Conservation (phyloP, 2,113 vertebrate genomes). For the Cnemophilus loriae region DNA sequence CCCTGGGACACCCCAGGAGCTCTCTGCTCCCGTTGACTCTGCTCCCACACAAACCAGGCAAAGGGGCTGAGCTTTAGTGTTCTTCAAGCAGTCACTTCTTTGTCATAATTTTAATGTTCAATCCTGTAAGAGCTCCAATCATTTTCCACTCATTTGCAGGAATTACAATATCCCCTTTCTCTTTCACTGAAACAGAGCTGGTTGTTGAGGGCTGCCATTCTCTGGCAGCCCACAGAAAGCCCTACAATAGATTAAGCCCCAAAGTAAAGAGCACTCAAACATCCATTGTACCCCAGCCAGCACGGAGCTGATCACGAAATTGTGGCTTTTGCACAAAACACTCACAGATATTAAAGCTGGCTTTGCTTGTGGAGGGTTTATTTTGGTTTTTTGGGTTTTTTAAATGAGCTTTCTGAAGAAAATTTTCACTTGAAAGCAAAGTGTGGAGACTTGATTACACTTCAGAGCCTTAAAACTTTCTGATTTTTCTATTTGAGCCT, state of each 20-base stretch:
- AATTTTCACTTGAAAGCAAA: neutral
- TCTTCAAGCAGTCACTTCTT: neutral
- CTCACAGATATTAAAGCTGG: neutral
- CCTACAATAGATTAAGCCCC: neutral
- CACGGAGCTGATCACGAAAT: neutral
- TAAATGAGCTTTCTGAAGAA: neutral
- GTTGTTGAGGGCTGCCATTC: neutral
- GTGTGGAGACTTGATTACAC: neutral
- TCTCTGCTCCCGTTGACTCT: neutral
- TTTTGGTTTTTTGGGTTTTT: neutral
- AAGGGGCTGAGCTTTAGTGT: neutral
- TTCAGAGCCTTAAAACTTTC: neutral
- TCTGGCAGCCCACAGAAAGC: neutral
- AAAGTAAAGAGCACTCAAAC: neutral
- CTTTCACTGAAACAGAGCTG: neutral
- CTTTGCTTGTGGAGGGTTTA: neutral
- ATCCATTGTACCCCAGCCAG: neutral
- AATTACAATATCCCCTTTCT: neutral
- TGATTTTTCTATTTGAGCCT: neutral
- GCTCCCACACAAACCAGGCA: neutral
- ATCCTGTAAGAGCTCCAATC: neutral
- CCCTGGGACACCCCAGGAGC: neutral
- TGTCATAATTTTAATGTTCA: neutral
- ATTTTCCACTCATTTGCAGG: neutral
- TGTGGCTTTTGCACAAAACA: neutral